Base-by-base conservation (phyloP, 2,113 vertebrate species). In the Echinops telfairi region DNA sequence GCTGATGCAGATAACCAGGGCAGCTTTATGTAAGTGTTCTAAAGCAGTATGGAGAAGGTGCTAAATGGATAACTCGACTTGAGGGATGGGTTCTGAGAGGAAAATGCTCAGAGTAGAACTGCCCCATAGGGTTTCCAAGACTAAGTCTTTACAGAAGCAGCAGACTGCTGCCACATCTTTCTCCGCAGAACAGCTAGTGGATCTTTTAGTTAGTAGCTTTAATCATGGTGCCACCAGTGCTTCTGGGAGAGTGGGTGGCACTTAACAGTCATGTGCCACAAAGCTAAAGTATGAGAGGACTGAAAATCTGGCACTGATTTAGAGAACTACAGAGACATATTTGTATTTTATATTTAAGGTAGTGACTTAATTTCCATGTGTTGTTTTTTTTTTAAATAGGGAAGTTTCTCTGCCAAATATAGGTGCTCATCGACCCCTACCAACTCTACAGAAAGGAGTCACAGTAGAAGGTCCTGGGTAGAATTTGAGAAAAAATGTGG, bases 181-280 rank as follows among this genome's bases (percentile, higher is more conserved):
- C 68, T 70, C 68, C 14, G 12, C 47, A 53, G 47, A 53, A 53
- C 47, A 53, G 47, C 47, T 53, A 53, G 47, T 14, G 47, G 47
- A 11, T 9, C 15, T n/a, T 70, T 19, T 10, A 70, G 68, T 70
- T 70, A n/a, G 31, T 16, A 70, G 68, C 68, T 17, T 70, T 70
- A 70, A 70, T 14, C 68, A 70, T 16, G 16, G 68, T 33, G 31
- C 31, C 31, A n/a, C 27, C 29, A 70, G 68, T 53, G 68, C 3
- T 70, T 85, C 19, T 43, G 38, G 53, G 64, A 80, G 81, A 53
- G 5, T 33, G 36, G 12, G 19, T 93, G 43, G 22, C 60, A 36
- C 88, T 60, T 83, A 33, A 47, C 36, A 84, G 23, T 71, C 83
- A 38, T 85, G n/a, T 85, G 81, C 78, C 53, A 70, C 22, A 71